These are phyloP conservation scores for Eulemur macaco DNA, from an alignment of 2,113 vertebrate species.

Conservation along the genomic window DNA sequence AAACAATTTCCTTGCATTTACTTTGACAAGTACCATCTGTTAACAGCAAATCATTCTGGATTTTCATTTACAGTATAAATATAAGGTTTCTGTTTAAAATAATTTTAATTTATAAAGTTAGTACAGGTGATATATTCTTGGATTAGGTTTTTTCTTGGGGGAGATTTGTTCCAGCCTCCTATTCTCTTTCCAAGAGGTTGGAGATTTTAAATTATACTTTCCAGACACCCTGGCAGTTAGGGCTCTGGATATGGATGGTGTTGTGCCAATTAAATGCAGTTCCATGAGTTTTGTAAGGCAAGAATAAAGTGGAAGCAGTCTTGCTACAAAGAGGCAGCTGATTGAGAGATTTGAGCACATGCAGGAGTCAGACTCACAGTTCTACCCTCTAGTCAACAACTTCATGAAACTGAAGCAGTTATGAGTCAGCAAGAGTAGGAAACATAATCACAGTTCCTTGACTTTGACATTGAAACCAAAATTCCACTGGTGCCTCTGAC, in stretches of 20 bases:
- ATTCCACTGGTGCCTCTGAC: background rate
- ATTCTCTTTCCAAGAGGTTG: background rate
- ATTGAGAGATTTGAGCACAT: background rate
- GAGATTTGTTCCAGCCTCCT: background rate
- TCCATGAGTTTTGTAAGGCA: background rate
- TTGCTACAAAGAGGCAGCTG: background rate
- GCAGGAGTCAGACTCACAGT: background rate
- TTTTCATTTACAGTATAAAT: constrained; percentile 30
- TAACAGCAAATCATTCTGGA: background rate
- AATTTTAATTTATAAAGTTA: constrained; percentile 21
- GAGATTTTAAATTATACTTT: constrained; percentile 38
- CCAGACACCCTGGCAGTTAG: background rate
- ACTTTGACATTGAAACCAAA: constrained; percentile 8
- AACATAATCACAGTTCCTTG: background rate
- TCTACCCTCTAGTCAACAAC: background rate
- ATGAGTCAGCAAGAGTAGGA: background rate
- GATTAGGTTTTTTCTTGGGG: background rate
- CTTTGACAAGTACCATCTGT: constrained; percentile 10
- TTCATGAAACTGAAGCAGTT: background rate
- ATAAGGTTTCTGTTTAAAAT: constrained; percentile 19
- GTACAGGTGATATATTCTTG: background rate
- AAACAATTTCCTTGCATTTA: constrained; percentile 15
- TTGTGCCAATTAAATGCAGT: background rate
- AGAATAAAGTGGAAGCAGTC: background rate
- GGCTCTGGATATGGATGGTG: background rate